These are phyloP conservation scores for Tinamus guttatus DNA, from an alignment of 2,113 vertebrate species.

Conservation along the genomic window DNA sequence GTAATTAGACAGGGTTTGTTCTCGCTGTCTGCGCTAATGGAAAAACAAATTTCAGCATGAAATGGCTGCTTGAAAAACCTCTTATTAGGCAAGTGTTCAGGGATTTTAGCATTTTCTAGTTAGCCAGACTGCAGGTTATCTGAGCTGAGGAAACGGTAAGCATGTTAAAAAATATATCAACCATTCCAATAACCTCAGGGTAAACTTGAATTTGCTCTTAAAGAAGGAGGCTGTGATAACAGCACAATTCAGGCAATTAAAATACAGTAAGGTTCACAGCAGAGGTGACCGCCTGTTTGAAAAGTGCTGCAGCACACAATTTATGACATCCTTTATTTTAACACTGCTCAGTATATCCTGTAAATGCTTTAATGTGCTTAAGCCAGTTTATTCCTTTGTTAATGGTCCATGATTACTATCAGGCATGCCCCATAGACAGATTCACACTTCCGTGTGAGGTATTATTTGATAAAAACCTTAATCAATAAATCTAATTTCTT, in stretches of 20 bases:
- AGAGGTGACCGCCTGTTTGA: constrained; percentile 32
- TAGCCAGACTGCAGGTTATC: constrained; percentile 2
- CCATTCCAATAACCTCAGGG: constrained; percentile 29
- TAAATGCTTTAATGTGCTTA: constrained; percentile 60
- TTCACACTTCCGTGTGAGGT: constrained; percentile 24
- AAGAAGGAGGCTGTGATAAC: neutral
- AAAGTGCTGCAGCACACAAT: constrained; percentile 41
- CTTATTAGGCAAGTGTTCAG: neutral
- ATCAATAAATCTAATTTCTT: constrained; percentile 59
- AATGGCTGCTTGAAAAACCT: constrained; percentile 41
- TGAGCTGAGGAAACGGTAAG: constrained; percentile 21
- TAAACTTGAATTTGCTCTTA: constrained; percentile 2
- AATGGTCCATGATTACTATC: constrained; percentile 28
- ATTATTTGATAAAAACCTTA: constrained; percentile 55
- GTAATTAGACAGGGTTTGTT: neutral
- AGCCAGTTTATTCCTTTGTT: constrained; percentile 50
- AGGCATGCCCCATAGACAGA: neutral
- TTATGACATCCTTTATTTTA: constrained; percentile 66
- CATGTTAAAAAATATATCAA: constrained; percentile 32
- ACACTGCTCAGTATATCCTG: constrained; percentile 3
- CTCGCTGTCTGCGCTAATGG: neutral
- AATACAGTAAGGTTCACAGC: constrained; percentile 11
- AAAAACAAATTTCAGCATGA: neutral
- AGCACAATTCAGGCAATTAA: neutral
- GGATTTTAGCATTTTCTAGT: neutral